Conservation (phyloP, 2,888 invertebrate genomes). For the Acronicta alni region DNA sequence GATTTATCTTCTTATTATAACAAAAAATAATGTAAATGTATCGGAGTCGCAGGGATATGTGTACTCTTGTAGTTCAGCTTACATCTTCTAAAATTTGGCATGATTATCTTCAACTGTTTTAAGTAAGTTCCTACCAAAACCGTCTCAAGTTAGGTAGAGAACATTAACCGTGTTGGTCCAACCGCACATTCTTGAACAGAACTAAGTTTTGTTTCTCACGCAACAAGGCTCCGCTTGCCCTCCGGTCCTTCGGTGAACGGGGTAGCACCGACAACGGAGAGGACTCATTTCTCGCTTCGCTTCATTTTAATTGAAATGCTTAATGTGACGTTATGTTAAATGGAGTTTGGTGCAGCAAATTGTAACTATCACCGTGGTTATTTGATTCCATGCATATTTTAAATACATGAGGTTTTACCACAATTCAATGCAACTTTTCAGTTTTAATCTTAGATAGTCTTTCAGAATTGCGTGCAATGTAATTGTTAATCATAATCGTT, state of each 20-base stretch:
- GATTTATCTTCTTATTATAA: too few relatives aligned
- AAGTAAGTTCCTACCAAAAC: constrained; percentile 46
- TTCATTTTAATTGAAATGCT: constrained; percentile 51
- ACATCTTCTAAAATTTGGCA: constrained; percentile 1
- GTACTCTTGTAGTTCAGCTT: not conserved
- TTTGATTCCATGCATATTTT: not conserved
- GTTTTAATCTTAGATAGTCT: too few relatives aligned
- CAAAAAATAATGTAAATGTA: too few relatives aligned
- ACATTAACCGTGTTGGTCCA: constrained; percentile 54
- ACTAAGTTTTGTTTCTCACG: constrained; percentile 73
- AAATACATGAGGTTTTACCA: not conserved
- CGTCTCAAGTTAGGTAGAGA: constrained; percentile 46
- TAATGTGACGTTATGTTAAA: constrained; percentile 27
- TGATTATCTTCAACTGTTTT: constrained; percentile 28
- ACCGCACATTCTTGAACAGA: constrained; percentile 74
- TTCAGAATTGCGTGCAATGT: too few relatives aligned
- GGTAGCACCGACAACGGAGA: constrained; percentile 17
- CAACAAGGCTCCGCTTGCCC: constrained; percentile 58
- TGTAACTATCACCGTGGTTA: constrained; percentile 17
- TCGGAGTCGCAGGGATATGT: too few relatives aligned
- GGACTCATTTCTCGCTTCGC: constrained; percentile 40
- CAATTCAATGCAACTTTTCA: too few relatives aligned
- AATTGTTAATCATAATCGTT: too few relatives aligned
- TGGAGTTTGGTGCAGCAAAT: constrained; percentile 16
- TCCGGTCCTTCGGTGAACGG: constrained; percentile 16